Base-by-base conservation (phyloP, 2,888 invertebrate genomes). In the Rosalia funebris region DNA sequence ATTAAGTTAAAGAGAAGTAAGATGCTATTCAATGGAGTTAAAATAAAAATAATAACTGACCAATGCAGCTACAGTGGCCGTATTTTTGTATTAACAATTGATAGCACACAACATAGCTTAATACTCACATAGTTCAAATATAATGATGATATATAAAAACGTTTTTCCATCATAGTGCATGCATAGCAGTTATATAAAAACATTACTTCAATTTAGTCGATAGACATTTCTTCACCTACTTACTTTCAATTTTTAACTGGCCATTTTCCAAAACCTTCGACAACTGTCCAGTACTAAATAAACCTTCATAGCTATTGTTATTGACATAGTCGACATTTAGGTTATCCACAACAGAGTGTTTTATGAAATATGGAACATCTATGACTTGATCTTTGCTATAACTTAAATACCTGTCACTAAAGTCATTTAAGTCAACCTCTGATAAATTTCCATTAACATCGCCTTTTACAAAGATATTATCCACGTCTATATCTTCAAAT, bases 181-280 rank as follows among this genome's bases (percentile, higher is more conserved):
- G n/a, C n/a, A n/a, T n/a, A n/a, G n/a, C n/a, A n/a, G n/a, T n/a
- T n/a, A n/a, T n/a, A n/a, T n/a, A n/a, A n/a, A n/a, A n/a, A n/a
- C n/a, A n/a, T n/a, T n/a, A n/a, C n/a, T n/a, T n/a, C n/a, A n/a
- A n/a, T n/a, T n/a, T n/a, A n/a, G n/a, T n/a, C n/a, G n/a, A n/a
- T n/a, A n/a, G n/a, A n/a, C n/a, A n/a, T n/a, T n/a, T n/a, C n/a
- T n/a, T n/a, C n/a, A n/a, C n/a, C n/a, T n/a, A 60, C 64, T 73
- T 65, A 80, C 81, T 73, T 65, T 76, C 71, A n/a, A 85, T 78
- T 46, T 75, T 71, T 4, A 84, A 70, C 52, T 81, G 76, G 1
- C 83, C 83, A 15, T 75, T 69, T 4, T 78, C 68, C 19, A 86
- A 75, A 63, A 71, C 78, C 65, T 67, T 72, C 55, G 25, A 76